Percentiles rank a stretch among this genome's conserved stretches.
Evolutionary conservation across 2,113 vertebrate genomes (phyloP).

Genomic region (Ondatra zibethicus): DNA sequence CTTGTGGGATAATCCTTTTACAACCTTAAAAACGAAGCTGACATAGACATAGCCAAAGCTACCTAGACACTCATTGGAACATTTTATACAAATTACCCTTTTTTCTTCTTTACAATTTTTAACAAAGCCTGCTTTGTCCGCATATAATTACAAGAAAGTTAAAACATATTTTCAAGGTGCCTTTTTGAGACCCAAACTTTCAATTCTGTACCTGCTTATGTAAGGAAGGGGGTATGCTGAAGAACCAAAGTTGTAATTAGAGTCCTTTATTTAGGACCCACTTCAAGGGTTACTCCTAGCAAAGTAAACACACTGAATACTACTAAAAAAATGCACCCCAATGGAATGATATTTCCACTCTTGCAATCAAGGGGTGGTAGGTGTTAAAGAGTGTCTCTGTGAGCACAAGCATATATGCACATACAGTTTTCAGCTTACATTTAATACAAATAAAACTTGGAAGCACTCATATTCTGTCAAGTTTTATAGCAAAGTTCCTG

Average conservation of each 20-base stretch:
- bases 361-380: constrained; percentile 33
- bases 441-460: constrained; percentile 56
- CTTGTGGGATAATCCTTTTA: constrained; percentile 20
- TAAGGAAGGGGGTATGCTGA: not conserved
- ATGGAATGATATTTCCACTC: constrained; percentile 44
- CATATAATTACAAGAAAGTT: constrained; percentile 32
- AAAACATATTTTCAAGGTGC: constrained; percentile 38
- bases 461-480: constrained; percentile 8
- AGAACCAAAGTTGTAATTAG: constrained; percentile 60
- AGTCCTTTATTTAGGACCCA: constrained; percentile 65
- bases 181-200: constrained; percentile 55
- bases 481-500: constrained; percentile 46
- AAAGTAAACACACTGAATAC: constrained; percentile 31
- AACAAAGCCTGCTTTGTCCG: constrained; percentile 15
- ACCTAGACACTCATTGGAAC: constrained; percentile 38
- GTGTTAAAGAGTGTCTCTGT: constrained; percentile 31
- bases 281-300: constrained; percentile 50
- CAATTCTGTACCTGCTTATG: constrained; percentile 53
- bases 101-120: constrained; percentile 41
- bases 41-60: not conserved
- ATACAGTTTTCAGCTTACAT: not conserved
- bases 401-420: not conserved
- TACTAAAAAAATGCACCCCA: constrained; percentile 51
- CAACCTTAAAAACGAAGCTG: constrained; percentile 46
- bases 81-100: constrained; percentile 32